These are phyloP conservation scores for Dolomedes plantarius DNA, from an alignment of 2,888 invertebrate genomes.

Conservation along the genomic window DNA sequence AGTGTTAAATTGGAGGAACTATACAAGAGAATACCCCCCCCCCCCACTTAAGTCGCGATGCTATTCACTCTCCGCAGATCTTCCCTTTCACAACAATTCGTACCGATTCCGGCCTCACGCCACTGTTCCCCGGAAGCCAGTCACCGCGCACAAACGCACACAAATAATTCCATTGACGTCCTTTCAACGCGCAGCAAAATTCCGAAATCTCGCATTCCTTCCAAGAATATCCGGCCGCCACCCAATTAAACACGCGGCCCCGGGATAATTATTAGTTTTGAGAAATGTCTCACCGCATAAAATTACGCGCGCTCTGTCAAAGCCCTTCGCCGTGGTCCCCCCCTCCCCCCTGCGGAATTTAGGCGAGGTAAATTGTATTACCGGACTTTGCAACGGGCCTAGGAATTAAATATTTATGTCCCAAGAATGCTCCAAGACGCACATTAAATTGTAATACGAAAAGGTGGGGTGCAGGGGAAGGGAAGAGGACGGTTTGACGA, in stretches of 20 bases:
- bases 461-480: neutral
- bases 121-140: conserved; percentile 22
- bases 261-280: conserved; percentile 71
- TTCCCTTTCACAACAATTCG: too few relatives aligned
- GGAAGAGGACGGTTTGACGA: conserved; percentile 5
- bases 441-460: conserved; percentile 67
- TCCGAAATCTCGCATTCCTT: conserved; percentile 32
- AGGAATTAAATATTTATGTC: conserved; percentile 69
- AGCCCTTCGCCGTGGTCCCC: neutral
- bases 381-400: conserved; percentile 51
- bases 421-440: conserved; percentile 64
- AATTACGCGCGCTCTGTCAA: conserved; percentile 47
- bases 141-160: conserved; percentile 16
- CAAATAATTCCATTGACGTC: conserved; percentile 69
- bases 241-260: conserved; percentile 62
- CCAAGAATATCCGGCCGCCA: conserved; percentile 67
- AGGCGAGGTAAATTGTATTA: conserved; percentile 62
- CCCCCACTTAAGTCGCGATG: too few relatives aligned
- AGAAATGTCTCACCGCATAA: conserved; percentile 70
- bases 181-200: conserved; percentile 55
- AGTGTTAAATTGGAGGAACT: too few relatives aligned
- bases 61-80: too few relatives aligned
- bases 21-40: too few relatives aligned
- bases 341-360: neutral
- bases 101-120: conserved; percentile 5